Evolutionary conservation across 2,797 vertebrate genomes (phyloP), one percentile per base, ranked within the genome.

Genomic region (Intellagama lesueurii): DNA sequence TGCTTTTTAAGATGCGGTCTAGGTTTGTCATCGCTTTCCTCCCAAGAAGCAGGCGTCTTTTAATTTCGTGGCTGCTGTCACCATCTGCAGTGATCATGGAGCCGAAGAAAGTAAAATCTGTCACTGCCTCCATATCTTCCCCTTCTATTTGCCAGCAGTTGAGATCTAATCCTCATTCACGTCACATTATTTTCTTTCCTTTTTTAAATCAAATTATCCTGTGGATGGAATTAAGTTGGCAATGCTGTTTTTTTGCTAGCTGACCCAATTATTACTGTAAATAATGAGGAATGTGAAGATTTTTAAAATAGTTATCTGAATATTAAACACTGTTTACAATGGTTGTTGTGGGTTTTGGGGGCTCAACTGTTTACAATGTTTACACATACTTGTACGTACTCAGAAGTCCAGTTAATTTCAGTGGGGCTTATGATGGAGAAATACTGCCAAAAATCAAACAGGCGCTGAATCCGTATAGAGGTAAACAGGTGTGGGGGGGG

Each of bases 311-410:
- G 87, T 89, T 92, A 19, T 2, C 73, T 85, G 14, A 26, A 81
- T 17, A 35, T 83, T 73, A 81, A 81, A 11, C 11, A 78, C 16
- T 90, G 82, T 47, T 92, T 56, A 52, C 2, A 78, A 91, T 88
- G 2, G n/a, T n/a, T n/a, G n/a, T n/a, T n/a, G n/a, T n/a, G n/a
- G n/a, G n/a, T n/a, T n/a, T n/a, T n/a, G n/a, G n/a, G n/a, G n/a
- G n/a, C n/a, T n/a, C n/a, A n/a, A 78, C 16, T 90, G 82, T 47
- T 92, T 56, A 52, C 2, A 78, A 91, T 88, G 2, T 30, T 91
- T 14, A 19, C 26, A 87, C 52, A 56, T 40, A 30, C 72, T 30
- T 30, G 11, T 70, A 22, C 16, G 32, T 52, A 76, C 35, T 40
- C 4, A 16, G 16, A 32, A 77, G 76, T 56, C 49, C 19, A 4